A percentile compares a stretch with the other conserved stretches of the same genome.
Evolutionary conservation across 2,797 vertebrate genomes (phyloP).

Genomic region (Neosilurus mollespiculum): DNA sequence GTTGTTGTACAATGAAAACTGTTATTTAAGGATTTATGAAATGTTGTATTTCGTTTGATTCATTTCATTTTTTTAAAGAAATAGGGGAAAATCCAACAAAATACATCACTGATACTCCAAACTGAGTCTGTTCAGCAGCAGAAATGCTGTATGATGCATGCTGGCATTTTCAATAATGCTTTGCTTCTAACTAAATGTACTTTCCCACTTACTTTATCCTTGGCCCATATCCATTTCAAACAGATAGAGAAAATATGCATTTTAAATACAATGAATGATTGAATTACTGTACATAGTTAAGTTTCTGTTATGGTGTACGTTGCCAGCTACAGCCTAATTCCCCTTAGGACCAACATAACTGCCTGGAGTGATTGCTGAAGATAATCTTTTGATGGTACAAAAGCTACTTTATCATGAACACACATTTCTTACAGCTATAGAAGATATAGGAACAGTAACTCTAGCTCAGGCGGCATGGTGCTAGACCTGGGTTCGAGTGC

Average conservation of each 20-base stretch:
- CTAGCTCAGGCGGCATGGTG: too few relatives aligned
- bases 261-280: neutral
- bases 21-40: neutral
- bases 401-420: neutral
- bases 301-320: neutral
- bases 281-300: neutral
- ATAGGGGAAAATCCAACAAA: neutral
- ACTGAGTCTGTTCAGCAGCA: neutral
- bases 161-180: neutral
- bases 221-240: neutral
- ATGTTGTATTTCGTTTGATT: neutral
- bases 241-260: neutral
- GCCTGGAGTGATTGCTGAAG: too few relatives aligned
- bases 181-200: neutral
- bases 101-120: neutral
- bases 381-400: neutral
- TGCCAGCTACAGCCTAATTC: neutral
- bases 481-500: too few relatives aligned
- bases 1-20: neutral
- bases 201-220: neutral
- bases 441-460: too few relatives aligned
- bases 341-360: neutral
- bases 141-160: neutral
- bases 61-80: neutral
- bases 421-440: too few relatives aligned